Percentiles rank a stretch among this genome's conserved stretches.
These are phyloP conservation scores for Pterois miles DNA, from an alignment of 2,797 vertebrate genomes.

Conservation along the genomic window DNA sequence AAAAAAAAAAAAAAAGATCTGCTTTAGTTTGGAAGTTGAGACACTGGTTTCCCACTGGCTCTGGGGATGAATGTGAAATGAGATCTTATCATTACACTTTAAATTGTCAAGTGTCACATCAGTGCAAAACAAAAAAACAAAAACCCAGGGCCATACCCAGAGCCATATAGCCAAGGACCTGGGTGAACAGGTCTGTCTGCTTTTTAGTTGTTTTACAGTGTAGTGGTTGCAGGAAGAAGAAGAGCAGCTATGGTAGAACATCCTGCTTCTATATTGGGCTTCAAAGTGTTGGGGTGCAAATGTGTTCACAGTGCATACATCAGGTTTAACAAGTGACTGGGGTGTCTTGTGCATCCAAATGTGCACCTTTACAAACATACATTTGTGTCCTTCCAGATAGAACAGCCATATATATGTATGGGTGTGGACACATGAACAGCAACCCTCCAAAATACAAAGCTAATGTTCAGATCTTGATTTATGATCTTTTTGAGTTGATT, in stretches of 20 bases:
- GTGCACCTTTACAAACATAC: conserved; percentile 45
- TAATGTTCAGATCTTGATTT: neutral
- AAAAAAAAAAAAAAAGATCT: conserved; percentile 21
- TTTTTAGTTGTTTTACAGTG: neutral
- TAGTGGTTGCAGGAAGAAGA: conserved; percentile 47
- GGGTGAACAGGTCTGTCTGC: conserved; percentile 46
- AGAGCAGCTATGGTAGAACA: conserved; percentile 67
- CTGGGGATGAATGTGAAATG: conserved; percentile 50
- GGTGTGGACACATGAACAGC: neutral
- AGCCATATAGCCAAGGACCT: conserved; percentile 33
- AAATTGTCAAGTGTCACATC: conserved; percentile 58
- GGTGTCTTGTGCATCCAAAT: conserved; percentile 67
- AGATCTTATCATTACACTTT: conserved; percentile 58
- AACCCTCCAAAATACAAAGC: neutral
- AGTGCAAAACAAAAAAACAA: conserved; percentile 24
- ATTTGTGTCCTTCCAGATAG: conserved; percentile 3
- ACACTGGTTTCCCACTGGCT: conserved; percentile 34
- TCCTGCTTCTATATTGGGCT: conserved; percentile 77
- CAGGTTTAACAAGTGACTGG: conserved; percentile 81
- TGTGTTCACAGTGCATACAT: conserved; percentile 80
- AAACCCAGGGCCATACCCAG: conserved; percentile 21
- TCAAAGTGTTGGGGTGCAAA: conserved; percentile 84
- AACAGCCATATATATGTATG: neutral
- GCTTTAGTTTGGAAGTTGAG: conserved; percentile 40
- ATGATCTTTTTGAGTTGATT: neutral